Evolutionary conservation across 2,113 vertebrate genomes (phyloP).

Genomic region (Kryptolebias marmoratus): DNA sequence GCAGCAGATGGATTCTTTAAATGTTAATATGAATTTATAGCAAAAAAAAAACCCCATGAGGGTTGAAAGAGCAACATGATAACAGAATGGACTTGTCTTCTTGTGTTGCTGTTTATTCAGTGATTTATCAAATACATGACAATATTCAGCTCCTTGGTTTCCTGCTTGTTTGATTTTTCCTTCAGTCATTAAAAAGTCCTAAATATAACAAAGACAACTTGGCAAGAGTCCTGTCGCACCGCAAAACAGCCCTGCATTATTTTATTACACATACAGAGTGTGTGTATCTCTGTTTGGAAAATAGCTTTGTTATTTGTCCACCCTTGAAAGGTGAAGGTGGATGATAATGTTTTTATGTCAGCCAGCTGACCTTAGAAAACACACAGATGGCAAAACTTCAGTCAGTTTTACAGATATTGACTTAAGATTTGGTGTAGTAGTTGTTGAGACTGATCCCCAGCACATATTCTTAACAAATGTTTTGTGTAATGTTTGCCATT

Average conservation of each 20-base stretch:
- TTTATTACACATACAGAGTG: neutral
- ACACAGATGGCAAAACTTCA: too few species aligned
- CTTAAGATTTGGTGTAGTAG: too few species aligned
- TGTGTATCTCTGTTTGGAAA: neutral
- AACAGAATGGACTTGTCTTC: neutral
- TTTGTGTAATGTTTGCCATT: too few species aligned
- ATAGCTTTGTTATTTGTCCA: too few species aligned
- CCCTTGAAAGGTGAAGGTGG: too few species aligned
- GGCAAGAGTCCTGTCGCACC: conserved; percentile 20
- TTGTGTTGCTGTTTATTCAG: neutral
- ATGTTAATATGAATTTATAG: neutral
- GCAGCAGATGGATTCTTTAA: too few species aligned
- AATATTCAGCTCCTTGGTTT: conserved; percentile 1
- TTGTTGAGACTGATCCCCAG: too few species aligned
- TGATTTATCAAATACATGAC: neutral
- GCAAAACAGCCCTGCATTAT: conserved; percentile 9
- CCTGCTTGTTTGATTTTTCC: conserved; percentile 3
- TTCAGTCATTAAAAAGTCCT: conserved; percentile 22
- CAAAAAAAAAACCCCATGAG: neutral
- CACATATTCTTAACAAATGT: too few species aligned
- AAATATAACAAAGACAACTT: conserved; percentile 35
- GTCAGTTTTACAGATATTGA: too few species aligned
- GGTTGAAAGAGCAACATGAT: neutral
- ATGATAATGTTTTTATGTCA: too few species aligned
- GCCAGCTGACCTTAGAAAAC: too few species aligned